A percentile compares a stretch with the other conserved stretches of the same genome.
These are phyloP conservation scores for Stictocephala bisonia DNA, from an alignment of 2,888 invertebrate genomes.

Conservation along the genomic window DNA sequence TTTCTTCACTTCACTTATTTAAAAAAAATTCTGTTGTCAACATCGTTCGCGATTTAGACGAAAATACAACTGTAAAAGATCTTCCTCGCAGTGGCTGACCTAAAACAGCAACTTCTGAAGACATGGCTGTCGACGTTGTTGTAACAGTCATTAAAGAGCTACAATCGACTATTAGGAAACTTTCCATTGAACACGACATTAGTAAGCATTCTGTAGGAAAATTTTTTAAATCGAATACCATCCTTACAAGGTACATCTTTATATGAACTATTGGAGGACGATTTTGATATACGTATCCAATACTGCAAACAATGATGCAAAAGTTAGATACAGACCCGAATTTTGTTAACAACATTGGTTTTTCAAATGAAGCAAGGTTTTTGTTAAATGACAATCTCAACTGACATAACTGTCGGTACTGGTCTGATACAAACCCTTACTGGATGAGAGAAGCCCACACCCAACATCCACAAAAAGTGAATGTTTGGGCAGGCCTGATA, in stretches of 20 bases:
- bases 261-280: slow-evolving; percentile 35
- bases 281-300: slow-evolving; percentile 28
- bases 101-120: slow-evolving; percentile 1
- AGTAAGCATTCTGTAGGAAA: not conserved
- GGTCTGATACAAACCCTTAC: slow-evolving; percentile 22
- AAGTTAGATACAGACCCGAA: slow-evolving; percentile 7
- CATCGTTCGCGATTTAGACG: slow-evolving; percentile 6
- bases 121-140: not conserved
- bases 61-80: not conserved
- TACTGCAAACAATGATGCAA: slow-evolving; percentile 33
- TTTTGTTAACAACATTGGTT: slow-evolving; percentile 33
- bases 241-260: slow-evolving; percentile 29
- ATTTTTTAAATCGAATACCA: not conserved
- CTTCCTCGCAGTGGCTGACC: slow-evolving; percentile 6
- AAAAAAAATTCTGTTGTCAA: slow-evolving; percentile 12
- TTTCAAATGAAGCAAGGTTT: slow-evolving; percentile 44
- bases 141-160: not conserved
- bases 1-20: no score
- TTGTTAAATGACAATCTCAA: slow-evolving; percentile 35
- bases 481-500: slow-evolving; percentile 47
- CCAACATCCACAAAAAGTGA: slow-evolving; percentile 49
- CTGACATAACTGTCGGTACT: slow-evolving; percentile 40
- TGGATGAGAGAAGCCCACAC: slow-evolving; percentile 20
- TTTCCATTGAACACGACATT: not conserved
- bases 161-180: not conserved